A percentile compares a stretch with the other conserved stretches of the same genome.
Evolutionary conservation across 1,140 invertebrate genomes (phyloP).

Genomic region (Ips typographus): DNA sequence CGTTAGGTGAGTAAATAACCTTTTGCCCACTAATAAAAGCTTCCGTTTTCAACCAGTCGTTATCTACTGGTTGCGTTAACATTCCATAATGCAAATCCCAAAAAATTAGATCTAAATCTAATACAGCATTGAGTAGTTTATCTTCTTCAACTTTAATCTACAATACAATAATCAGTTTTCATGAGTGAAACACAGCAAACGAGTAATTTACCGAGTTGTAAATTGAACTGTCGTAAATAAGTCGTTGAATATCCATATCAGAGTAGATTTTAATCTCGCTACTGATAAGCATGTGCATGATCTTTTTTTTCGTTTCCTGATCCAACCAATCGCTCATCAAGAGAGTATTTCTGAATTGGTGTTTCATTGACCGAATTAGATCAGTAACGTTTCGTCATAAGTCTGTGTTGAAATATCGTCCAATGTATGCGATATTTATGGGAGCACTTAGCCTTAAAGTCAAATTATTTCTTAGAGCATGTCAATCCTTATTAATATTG

Average conservation of each 20-base stretch:
- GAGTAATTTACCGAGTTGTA: slow-evolving; percentile 27
- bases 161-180: slow-evolving; percentile 29
- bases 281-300: slow-evolving; percentile 73
- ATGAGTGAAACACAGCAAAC: neutral
- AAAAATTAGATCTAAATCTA: slow-evolving; percentile 73
- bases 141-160: slow-evolving; percentile 68
- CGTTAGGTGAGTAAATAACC: slow-evolving; percentile 37
- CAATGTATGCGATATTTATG: slow-evolving; percentile 66
- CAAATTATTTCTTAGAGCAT: no score
- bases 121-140: slow-evolving; percentile 71
- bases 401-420: slow-evolving; percentile 66
- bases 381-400: slow-evolving; percentile 27
- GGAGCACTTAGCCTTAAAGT: slow-evolving; percentile 32
- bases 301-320: slow-evolving; percentile 67
- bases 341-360: slow-evolving; percentile 37
- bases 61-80: slow-evolving; percentile 50
- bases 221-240: slow-evolving; percentile 17
- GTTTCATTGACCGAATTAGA: slow-evolving; percentile 41
- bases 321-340: slow-evolving; percentile 40
- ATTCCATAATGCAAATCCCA: slow-evolving; percentile 76
- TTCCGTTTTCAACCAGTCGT: slow-evolving; percentile 34
- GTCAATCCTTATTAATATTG: neutral
- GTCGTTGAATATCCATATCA: slow-evolving; percentile 76
- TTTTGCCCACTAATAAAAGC: slow-evolving; percentile 39
- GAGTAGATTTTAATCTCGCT: slow-evolving; percentile 82